Conservation (phyloP, 2,797 vertebrate genomes). For the Pangasius mekongensis region DNA sequence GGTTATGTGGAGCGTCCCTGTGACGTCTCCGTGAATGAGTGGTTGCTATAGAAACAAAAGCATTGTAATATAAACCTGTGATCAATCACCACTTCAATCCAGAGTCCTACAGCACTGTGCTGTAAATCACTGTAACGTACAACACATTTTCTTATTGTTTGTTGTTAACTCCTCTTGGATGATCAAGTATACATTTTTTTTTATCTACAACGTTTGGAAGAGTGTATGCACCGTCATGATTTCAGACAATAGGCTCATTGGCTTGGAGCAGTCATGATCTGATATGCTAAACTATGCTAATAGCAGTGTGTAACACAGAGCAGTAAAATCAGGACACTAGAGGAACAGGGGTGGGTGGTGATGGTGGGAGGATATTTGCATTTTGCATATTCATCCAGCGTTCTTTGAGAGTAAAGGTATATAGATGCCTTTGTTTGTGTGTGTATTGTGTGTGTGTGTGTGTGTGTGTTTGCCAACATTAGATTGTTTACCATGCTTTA, state of each 20-base stretch:
- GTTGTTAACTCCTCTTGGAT: not conserved
- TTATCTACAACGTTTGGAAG: not conserved
- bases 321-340: not conserved
- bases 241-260: not conserved
- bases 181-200: not conserved
- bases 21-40: too few relatives aligned
- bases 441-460: not conserved
- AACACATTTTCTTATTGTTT: not conserved
- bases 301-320: not conserved
- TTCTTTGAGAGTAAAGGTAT: not conserved
- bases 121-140: not conserved
- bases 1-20: too few relatives aligned
- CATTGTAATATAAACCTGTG: too few relatives aligned
- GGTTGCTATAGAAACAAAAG: too few relatives aligned
- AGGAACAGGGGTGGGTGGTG: not conserved
- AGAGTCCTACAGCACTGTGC: not conserved
- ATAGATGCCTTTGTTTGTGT: not conserved
- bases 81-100: not conserved
- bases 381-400: not conserved
- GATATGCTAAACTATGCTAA: slow-evolving; percentile 15
- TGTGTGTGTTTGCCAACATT: not conserved
- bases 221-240: not conserved
- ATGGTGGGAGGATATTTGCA: slow-evolving; percentile 18
- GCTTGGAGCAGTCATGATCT: not conserved
- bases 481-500: not conserved